Base-by-base conservation (phyloP, 2,113 vertebrate species). In the Haemorhous mexicanus region DNA sequence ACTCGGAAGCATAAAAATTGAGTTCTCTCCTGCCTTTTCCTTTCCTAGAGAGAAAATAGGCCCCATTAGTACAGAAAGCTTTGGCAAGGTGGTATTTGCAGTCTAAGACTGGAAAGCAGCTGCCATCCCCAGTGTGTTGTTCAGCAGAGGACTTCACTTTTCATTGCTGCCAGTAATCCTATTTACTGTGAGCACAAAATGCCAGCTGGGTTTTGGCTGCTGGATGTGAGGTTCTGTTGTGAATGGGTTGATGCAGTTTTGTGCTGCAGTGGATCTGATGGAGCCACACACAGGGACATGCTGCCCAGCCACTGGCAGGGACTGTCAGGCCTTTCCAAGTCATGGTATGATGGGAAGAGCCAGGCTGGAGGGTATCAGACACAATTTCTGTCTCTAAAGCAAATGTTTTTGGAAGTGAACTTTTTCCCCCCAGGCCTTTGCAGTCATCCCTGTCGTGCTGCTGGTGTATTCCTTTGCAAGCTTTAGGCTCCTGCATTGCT, bases 101-200 rank as follows among this genome's bases (percentile, higher is more conserved):
- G 80, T 26, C 47, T 70, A 27, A 49, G 76, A 50, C 81, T 87
- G 58, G 81, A 89, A 89, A 95, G 91, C 93, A 89, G 89, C 93
- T 91, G 91, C 89, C n/a, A 13, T 92, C 91, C 89, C 94, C 74
- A 37, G 69, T 30, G 93, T 82, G 93, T 32, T 79, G 87, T 95
- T 95, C 47, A 82, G 69, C 62, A 53, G 73, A 96, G 74, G 74
- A 73, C 84, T 94, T 92, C 35, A 75, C 80, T 92, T 96, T 84
- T 87, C 89, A 39, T 56, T 81, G 77, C 95, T 94, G 93, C 96
- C 81, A 61, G 72, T 91, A 86, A 95, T 94, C 89, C 87, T 89
- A 17, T 89, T 92, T 87, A 61, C 80, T 1, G 7, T 5, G 37
- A 94, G 63, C 53, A 66, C 87, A 68, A 44, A 79, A 37, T 41